Conservation (phyloP, 2,113 vertebrate species). For the Hiodon tergisus region DNA sequence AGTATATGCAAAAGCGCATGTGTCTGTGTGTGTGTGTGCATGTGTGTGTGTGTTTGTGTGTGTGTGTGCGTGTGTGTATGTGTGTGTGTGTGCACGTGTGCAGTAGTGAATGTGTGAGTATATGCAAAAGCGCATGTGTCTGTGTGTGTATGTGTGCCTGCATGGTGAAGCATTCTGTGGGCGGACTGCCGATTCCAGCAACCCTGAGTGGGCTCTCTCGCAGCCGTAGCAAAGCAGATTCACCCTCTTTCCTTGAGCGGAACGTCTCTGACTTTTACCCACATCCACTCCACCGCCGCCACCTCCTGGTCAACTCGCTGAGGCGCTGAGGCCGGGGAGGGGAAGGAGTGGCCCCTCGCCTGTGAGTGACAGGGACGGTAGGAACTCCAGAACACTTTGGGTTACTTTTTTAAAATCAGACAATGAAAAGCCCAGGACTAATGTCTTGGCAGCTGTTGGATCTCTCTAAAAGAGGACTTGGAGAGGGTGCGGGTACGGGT, state of each 20-base stretch:
- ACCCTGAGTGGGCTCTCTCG: slow-evolving; percentile 19
- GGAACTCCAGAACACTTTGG: slow-evolving; percentile 9
- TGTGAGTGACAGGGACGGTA: slow-evolving; percentile 8
- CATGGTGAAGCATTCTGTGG: slow-evolving; percentile 62
- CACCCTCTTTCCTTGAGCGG: slow-evolving; percentile 2
- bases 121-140: not conserved
- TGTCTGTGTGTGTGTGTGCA: too few species aligned
- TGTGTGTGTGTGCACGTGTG: slow-evolving; percentile 5
- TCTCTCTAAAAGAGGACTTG: not conserved
- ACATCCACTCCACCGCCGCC: not conserved
- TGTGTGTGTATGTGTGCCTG: slow-evolving; percentile 25
- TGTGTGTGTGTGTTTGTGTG: slow-evolving; percentile 6
- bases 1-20: too few species aligned
- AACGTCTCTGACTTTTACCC: not conserved
- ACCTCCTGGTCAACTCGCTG: not conserved
- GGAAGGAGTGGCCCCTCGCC: not conserved
- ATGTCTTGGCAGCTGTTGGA: not conserved
- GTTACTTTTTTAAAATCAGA: not conserved
- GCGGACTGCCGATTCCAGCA: slow-evolving; percentile 37
- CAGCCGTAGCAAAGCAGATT: slow-evolving; percentile 8
- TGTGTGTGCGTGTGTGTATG: too few species aligned
- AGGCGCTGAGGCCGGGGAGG: slow-evolving; percentile 6
- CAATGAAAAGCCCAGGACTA: not conserved
- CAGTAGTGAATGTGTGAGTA: too few species aligned
- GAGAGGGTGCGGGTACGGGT: not conserved